Evolutionary conservation across 92 coral and sea anemone genomes (phyloP).

Genomic region (Siderastrea siderea): DNA sequence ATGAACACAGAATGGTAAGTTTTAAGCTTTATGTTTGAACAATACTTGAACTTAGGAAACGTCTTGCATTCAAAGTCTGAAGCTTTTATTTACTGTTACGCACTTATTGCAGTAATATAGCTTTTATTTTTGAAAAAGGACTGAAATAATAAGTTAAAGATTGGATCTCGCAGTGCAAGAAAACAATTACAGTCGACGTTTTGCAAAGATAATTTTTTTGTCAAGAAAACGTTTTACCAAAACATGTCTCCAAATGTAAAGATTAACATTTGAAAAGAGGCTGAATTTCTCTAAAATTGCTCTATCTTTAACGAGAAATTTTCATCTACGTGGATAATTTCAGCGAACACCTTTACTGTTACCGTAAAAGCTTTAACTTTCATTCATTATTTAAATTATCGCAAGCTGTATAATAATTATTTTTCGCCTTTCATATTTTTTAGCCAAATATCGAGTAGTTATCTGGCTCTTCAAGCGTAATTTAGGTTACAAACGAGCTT

Average conservation of each 20-base stretch:
- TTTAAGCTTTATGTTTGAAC: neutral
- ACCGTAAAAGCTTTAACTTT: neutral
- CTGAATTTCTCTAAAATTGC: no score
- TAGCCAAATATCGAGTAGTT: neutral
- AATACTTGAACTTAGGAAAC: neutral
- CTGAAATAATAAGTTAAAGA: neutral
- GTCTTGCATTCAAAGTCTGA: neutral
- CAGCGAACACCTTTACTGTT: neutral
- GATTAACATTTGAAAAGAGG: no score
- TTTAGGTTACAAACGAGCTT: neutral
- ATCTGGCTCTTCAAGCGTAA: neutral
- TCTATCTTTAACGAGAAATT: no score
- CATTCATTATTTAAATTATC: neutral
- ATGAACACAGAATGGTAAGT: slow-evolving; percentile 28
- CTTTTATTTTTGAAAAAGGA: neutral
- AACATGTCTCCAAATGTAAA: no score
- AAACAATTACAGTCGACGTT: neutral
- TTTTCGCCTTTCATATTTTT: neutral
- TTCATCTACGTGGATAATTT: neutral
- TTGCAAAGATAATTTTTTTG: neutral
- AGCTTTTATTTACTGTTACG: neutral
- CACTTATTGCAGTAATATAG: neutral
- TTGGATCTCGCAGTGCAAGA: neutral
- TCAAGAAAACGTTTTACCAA: neutral
- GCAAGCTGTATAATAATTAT: neutral